Evolutionary conservation across 2,113 vertebrate species (phyloP).

Genomic region (Lophochroa leadbeateri): DNA sequence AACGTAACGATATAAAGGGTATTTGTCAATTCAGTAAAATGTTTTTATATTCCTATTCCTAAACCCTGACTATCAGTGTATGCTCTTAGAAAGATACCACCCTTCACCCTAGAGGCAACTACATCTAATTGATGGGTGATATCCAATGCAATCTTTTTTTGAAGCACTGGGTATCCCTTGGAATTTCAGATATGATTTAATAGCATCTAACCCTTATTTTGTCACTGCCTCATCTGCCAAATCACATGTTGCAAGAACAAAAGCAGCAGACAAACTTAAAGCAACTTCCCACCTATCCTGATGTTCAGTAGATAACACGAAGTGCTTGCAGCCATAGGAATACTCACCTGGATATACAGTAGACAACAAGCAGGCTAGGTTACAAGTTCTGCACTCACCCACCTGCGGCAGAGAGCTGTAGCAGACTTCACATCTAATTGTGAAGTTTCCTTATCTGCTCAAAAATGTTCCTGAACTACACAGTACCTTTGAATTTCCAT

Average conservation of each 20-base stretch:
- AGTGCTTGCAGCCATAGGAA: neutral
- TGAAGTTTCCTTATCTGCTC: conserved; percentile 49
- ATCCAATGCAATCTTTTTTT: neutral
- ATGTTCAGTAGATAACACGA: neutral
- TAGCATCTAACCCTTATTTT: neutral
- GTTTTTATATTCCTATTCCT: neutral
- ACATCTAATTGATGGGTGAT: neutral
- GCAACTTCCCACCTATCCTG: neutral
- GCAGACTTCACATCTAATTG: conserved; percentile 46
- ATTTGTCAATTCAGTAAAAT: neutral
- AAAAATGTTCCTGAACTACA: conserved; percentile 71
- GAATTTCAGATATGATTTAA: neutral
- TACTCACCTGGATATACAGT: neutral
- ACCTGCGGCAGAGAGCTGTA: neutral
- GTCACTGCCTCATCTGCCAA: neutral
- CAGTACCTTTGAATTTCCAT: conserved; percentile 82
- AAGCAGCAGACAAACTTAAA: neutral
- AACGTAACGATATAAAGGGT: neutral
- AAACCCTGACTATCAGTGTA: neutral
- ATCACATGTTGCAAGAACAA: neutral
- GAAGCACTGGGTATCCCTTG: neutral
- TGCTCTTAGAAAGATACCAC: neutral
- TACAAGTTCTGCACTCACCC: neutral
- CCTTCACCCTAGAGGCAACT: neutral
- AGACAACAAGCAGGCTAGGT: neutral